phyloP scores from a whole-genome alignment of 1,140 invertebrate species.

The Leptopilina boulardi region DNA sequence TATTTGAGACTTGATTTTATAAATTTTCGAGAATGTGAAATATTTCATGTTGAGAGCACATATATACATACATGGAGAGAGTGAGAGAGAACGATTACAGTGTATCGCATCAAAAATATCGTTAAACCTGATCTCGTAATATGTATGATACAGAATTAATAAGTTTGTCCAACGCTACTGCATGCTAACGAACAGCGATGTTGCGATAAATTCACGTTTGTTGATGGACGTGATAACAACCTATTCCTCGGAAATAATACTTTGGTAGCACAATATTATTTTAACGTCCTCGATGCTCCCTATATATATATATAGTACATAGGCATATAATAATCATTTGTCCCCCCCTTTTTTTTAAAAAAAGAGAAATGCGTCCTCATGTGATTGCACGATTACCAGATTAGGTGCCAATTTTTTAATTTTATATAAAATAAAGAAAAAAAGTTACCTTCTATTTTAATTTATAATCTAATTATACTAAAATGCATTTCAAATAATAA shows the following conservation, averaged over 20 bases:
- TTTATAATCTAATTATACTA: background rate
- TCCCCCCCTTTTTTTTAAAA: no score
- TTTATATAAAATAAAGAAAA: background rate
- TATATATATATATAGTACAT: no score
- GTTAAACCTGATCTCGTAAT: slow-evolving; percentile 17
- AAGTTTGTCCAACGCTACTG: slow-evolving; percentile 27
- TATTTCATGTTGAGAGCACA: background rate
- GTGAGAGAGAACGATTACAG: background rate
- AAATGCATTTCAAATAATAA: background rate
- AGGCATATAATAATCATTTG: background rate
- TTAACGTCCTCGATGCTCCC: background rate
- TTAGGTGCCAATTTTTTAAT: background rate
- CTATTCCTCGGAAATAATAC: slow-evolving; percentile 29
- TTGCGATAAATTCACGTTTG: slow-evolving; percentile 25
- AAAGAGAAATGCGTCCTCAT: no score
- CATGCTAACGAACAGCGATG: slow-evolving; percentile 32
- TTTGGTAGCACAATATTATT: slow-evolving; percentile 25
- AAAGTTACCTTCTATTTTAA: background rate
- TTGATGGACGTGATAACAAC: slow-evolving; percentile 22
- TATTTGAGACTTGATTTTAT: background rate
- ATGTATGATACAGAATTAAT: slow-evolving; percentile 30
- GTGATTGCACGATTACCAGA: background rate
- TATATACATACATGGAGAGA: no score
- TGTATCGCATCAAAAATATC: slow-evolving; percentile 27
- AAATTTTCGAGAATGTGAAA: background rate